phyloP scores from a whole-genome alignment of 2,113 vertebrate species.

The Gymnarchus niloticus region DNA sequence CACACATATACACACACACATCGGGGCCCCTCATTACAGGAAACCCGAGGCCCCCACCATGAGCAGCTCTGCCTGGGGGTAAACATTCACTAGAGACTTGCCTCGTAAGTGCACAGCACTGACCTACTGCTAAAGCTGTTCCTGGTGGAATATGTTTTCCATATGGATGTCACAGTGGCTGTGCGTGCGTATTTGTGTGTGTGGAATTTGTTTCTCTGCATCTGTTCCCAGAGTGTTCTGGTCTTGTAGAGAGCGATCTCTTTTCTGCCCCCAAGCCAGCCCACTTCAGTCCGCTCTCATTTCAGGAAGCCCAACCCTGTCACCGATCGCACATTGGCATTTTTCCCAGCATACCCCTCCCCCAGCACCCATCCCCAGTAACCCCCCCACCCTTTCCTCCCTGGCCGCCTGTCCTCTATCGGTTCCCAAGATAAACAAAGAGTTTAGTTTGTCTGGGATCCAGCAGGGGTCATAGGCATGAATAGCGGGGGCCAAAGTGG shows the following conservation, averaged over 20 bases:
- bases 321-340: slow-evolving; percentile 48
- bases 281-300: slow-evolving; percentile 28
- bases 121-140: neutral
- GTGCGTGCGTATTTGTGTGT: neutral
- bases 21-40: slow-evolving; percentile 6
- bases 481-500: slow-evolving; percentile 27
- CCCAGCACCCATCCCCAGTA: slow-evolving; percentile 21
- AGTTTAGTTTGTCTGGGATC: slow-evolving; percentile 42
- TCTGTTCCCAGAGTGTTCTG: slow-evolving; percentile 15
- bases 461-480: slow-evolving; percentile 28
- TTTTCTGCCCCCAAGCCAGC: slow-evolving; percentile 23
- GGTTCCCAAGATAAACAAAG: slow-evolving; percentile 54
- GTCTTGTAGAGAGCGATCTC: slow-evolving; percentile 19
- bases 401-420: slow-evolving; percentile 39
- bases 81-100: neutral
- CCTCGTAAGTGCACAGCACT: neutral
- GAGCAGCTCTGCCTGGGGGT: neutral
- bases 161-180: neutral
- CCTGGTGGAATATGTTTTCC: neutral
- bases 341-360: slow-evolving; percentile 50
- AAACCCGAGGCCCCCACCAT: slow-evolving; percentile 15
- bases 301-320: slow-evolving; percentile 47
- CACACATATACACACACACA: neutral
- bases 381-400: slow-evolving; percentile 19
- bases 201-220: neutral